phyloP scores from a whole-genome alignment of 92 coral and sea anemone species.

The Epizoanthus rinbou region DNA sequence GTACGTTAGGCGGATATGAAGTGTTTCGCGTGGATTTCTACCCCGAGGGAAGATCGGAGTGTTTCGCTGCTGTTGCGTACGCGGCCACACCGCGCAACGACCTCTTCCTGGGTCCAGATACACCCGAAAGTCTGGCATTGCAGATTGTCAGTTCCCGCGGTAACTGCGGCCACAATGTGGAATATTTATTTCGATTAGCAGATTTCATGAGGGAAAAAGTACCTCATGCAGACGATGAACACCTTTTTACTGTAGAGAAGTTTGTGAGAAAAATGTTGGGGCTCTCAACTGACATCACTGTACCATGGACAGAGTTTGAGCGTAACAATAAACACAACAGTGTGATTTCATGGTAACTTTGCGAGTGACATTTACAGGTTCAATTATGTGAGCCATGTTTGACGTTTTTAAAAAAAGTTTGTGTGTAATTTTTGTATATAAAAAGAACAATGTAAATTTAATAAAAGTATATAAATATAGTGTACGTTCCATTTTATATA shows the following conservation, averaged over 20 bases:
- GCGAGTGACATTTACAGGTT: too few relatives aligned
- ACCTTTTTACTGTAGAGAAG: slow-evolving; percentile 69
- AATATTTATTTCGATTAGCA: slow-evolving; percentile 81
- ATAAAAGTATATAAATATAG: too few relatives aligned
- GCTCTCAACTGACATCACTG: slow-evolving; percentile 47
- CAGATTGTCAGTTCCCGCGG: slow-evolving; percentile 82
- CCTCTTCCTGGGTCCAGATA: slow-evolving; percentile 76
- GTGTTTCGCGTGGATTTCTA: slow-evolving; percentile 61
- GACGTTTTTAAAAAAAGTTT: too few relatives aligned
- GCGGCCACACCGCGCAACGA: slow-evolving; percentile 76
- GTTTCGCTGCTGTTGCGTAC: slow-evolving; percentile 63
- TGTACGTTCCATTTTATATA: too few relatives aligned
- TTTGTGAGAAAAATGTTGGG: slow-evolving; percentile 68
- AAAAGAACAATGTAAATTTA: too few relatives aligned
- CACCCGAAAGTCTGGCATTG: slow-evolving; percentile 67
- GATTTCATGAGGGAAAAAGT: slow-evolving; percentile 84
- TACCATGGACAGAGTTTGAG: slow-evolving; percentile 67
- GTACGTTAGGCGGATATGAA: slow-evolving; percentile 77
- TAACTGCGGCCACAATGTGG: slow-evolving; percentile 80
- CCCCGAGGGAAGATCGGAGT: slow-evolving; percentile 53
- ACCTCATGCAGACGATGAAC: slow-evolving; percentile 68
- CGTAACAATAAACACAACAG: background rate
- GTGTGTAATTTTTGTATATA: too few relatives aligned
- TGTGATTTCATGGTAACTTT: too few relatives aligned
- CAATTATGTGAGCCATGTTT: too few relatives aligned